Evolutionary conservation across 2,888 invertebrate genomes (phyloP), one percentile per base, ranked within the genome.

Genomic region (Phasia obesa): DNA sequence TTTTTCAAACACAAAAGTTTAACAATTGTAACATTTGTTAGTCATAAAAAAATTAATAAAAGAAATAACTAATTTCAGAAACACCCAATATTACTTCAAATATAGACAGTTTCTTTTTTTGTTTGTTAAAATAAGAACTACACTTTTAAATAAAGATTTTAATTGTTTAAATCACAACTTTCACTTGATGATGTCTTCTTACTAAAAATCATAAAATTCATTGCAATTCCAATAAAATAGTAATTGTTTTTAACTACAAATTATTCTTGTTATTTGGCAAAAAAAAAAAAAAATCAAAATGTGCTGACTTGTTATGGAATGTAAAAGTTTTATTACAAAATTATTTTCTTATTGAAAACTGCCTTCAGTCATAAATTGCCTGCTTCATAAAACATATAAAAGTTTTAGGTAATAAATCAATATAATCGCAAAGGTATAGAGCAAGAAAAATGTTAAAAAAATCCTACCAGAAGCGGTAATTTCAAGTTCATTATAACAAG

Each of bases 381-480:
- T 38, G 25, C 62, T 47, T 35, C 23, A 1, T 15, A 21, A 23
- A 38, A 64, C 17, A 25, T 35, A 23, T 17, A 51, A 19, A 44
- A 65, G 31, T 19, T 59, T 31, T 23, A 51, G 57, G 73, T 60
- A 73, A 67, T 79, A 79, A 79, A 79, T 73, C 73, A 79, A 73
- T 79, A 42, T 47, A 53, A 35, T 53, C 59, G 35, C 19, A 62
- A 42, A 31, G 53, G 23, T 15, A 62, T 13, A 47, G 11, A 49
- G 25, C 6, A 38, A 1, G 17, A 17, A 1, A 19, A 60, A 73
- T 35, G 44, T n/a, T 47, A 9, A 19, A n/a, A n/a, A n/a, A n/a
- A n/a, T n/a, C n/a, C 17, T 3, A 44, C 3, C 19, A 17, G 11
- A 62, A 77, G 38, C 35, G 42, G 23, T 21, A 38, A 55, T 42